These are phyloP conservation scores for Miltochrista miniata DNA, from an alignment of 2,888 invertebrate genomes.

Conservation along the genomic window DNA sequence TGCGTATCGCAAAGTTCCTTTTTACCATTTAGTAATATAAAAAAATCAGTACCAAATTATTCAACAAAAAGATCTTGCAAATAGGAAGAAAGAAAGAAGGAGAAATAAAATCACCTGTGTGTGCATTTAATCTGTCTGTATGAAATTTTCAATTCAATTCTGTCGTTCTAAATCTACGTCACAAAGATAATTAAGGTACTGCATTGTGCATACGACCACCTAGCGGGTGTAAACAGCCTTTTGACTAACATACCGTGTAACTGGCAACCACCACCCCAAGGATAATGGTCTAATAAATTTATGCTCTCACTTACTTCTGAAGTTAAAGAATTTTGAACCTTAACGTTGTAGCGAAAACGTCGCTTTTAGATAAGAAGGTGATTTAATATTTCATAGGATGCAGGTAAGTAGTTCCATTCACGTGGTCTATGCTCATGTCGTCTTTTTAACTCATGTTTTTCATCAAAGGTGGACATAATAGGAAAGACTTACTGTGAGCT, in stretches of 20 bases:
- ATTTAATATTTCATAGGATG: constrained; percentile 37
- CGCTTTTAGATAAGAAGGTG: constrained; percentile 7
- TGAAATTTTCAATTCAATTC: constrained; percentile 21
- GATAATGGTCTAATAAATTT: constrained; percentile 53
- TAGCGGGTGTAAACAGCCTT: constrained; percentile 49
- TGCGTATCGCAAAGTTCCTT: too few relatives aligned
- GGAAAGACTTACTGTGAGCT: too few relatives aligned
- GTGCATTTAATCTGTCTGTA: too few relatives aligned
- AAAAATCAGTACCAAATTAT: too few relatives aligned
- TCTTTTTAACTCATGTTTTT: constrained; percentile 25
- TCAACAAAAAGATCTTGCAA: too few relatives aligned
- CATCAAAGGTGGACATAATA: not conserved
- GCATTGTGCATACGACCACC: constrained; percentile 49
- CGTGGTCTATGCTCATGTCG: constrained; percentile 35
- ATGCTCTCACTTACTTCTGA: constrained; percentile 32
- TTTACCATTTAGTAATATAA: too few relatives aligned
- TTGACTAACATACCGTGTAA: constrained; percentile 56
- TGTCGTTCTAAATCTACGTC: constrained; percentile 15
- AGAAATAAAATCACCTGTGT: too few relatives aligned
- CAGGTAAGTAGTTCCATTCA: constrained; percentile 30
- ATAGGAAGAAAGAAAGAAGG: too few relatives aligned
- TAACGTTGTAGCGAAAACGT: constrained; percentile 6
- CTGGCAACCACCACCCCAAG: constrained; percentile 27
- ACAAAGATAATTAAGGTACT: constrained; percentile 51
- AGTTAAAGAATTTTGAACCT: constrained; percentile 19